Evolutionary conservation across 2,113 vertebrate species (phyloP).

Genomic region (Microtus oregoni): DNA sequence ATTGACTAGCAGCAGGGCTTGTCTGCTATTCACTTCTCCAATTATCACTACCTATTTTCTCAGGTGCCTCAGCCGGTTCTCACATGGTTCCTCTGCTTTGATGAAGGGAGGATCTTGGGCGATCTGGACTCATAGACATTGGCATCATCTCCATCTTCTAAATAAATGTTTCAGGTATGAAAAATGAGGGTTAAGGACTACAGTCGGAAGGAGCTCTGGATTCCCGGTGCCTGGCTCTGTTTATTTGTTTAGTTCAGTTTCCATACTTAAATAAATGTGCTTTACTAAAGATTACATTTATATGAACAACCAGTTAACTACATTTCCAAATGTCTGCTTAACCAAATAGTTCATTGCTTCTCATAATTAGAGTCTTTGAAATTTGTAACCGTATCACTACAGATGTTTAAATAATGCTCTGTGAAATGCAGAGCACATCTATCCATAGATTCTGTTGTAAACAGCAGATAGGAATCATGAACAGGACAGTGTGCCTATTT

Average conservation of each 20-base stretch:
- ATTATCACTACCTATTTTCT: background rate
- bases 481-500: background rate
- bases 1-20: background rate
- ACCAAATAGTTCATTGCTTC: background rate
- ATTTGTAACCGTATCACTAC: background rate
- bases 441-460: background rate
- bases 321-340: conserved; percentile 54
- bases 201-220: background rate
- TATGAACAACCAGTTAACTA: background rate
- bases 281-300: conserved; percentile 38
- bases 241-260: background rate
- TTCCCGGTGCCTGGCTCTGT: background rate
- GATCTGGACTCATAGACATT: background rate
- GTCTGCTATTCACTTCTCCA: background rate
- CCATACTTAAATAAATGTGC: conserved; percentile 9
- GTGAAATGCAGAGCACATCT: background rate
- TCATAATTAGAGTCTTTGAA: background rate
- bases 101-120: background rate
- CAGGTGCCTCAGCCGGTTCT: background rate
- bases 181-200: background rate
- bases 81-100: background rate
- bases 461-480: background rate
- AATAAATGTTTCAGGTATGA: background rate
- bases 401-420: background rate
- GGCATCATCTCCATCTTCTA: background rate